Conservation (phyloP, 2,797 vertebrate genomes). For the Passerculus sandwichensis region DNA sequence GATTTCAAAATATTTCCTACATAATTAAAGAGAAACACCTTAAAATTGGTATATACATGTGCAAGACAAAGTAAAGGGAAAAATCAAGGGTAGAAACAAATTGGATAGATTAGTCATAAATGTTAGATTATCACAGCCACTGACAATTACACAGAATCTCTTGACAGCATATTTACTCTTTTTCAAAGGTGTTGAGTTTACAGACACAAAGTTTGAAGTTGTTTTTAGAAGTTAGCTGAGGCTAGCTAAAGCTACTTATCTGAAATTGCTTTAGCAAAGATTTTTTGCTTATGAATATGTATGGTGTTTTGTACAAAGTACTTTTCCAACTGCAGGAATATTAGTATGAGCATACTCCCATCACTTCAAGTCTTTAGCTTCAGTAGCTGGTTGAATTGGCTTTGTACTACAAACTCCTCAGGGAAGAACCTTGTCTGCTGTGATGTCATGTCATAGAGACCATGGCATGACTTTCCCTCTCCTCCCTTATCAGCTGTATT, state of each 20-base stretch:
- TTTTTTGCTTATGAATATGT: conserved; percentile 19
- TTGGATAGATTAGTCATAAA: background rate
- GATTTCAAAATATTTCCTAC: background rate
- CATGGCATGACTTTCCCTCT: background rate
- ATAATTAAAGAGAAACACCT: background rate
- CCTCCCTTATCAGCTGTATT: background rate
- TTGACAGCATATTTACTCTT: background rate
- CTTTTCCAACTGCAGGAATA: background rate
- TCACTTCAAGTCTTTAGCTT: background rate
- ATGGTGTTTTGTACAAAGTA: background rate
- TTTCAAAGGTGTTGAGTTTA: background rate
- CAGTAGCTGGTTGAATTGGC: background rate
- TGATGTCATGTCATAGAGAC: background rate
- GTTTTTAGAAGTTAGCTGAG: background rate
- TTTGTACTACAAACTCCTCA: background rate
- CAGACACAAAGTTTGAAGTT: background rate
- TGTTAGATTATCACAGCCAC: background rate
- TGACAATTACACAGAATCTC: background rate
- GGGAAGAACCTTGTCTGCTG: background rate
- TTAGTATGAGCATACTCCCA: background rate
- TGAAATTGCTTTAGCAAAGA: conserved; percentile 11
- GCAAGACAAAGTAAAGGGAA: background rate
- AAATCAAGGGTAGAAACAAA: background rate
- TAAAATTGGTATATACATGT: background rate
- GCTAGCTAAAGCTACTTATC: background rate